Evolutionary conservation across 1,140 invertebrate species (phyloP).

Genomic region (Halictus rubicundus): DNA sequence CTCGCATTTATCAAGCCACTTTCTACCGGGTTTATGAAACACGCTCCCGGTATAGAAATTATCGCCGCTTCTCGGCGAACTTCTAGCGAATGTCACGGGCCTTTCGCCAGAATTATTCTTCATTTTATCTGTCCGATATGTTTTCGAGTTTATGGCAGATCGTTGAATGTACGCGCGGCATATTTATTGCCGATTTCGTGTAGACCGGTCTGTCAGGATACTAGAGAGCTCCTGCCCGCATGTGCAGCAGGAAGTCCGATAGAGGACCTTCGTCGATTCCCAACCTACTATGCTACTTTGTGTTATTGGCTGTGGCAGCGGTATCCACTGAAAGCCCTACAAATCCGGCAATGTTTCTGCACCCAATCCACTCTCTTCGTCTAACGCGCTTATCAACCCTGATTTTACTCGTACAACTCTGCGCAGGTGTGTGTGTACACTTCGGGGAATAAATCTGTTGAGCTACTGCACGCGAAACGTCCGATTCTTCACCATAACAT

Average conservation of each 20-base stretch:
- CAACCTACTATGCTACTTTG: not conserved
- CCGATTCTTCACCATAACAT: too few species aligned
- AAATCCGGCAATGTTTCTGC: too few species aligned
- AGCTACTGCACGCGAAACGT: too few species aligned
- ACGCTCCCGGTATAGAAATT: not conserved
- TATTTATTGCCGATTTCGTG: not conserved
- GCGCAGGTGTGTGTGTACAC: too few species aligned
- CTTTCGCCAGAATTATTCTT: not conserved
- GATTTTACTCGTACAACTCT: too few species aligned
- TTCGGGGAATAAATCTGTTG: too few species aligned
- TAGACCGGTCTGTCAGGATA: not conserved
- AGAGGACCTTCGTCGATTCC: not conserved
- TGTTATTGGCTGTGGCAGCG: not conserved
- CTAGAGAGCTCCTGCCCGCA: not conserved
- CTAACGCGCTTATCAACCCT: too few species aligned
- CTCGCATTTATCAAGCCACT: constrained; percentile 21
- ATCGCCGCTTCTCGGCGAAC: not conserved
- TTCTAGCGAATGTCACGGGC: not conserved
- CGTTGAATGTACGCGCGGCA: not conserved
- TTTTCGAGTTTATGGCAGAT: not conserved
- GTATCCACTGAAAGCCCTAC: not conserved
- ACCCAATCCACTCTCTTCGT: too few species aligned
- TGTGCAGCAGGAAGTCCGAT: too few species aligned
- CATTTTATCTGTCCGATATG: not conserved
- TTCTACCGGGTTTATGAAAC: constrained; percentile 14